These are phyloP conservation scores for Xyliphius kryptos DNA, from an alignment of 2,113 vertebrate genomes.

Conservation along the genomic window DNA sequence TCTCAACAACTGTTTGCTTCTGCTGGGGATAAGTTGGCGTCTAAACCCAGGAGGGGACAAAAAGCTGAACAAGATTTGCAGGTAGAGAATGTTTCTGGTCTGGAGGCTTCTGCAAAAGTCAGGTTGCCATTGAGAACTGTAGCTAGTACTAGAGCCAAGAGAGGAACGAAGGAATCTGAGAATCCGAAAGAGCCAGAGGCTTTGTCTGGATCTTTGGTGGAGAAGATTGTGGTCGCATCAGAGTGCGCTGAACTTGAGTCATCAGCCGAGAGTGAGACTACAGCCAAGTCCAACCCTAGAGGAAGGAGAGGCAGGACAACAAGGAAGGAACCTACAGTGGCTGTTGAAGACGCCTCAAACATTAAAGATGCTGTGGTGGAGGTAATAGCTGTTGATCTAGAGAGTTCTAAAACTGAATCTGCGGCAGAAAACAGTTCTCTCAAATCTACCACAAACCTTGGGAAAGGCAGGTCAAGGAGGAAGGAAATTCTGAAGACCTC, in stretches of 20 bases:
- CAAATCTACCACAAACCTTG: too few relatives aligned
- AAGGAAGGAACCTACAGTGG: not conserved
- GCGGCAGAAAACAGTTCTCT: too few relatives aligned
- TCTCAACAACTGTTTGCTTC: conserved; percentile 36
- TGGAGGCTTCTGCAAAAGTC: too few relatives aligned
- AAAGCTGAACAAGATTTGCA: too few relatives aligned
- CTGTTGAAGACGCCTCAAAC: too few relatives aligned
- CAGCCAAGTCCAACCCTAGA: conserved; percentile 4
- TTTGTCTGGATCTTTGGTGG: too few relatives aligned
- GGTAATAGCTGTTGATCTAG: not conserved
- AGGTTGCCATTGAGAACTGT: not conserved
- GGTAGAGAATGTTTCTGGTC: too few relatives aligned
- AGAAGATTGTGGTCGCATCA: too few relatives aligned
- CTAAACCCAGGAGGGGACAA: too few relatives aligned
- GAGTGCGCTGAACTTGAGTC: conserved; percentile 1
- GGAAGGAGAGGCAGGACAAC: conserved; percentile 18
- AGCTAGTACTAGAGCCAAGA: conserved; percentile 29
- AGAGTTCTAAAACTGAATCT: not conserved
- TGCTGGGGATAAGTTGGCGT: conserved; percentile 1
- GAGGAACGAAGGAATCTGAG: conserved; percentile 41
- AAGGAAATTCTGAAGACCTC: not conserved
- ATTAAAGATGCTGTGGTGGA: not conserved
- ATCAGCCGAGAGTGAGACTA: conserved; percentile 13
- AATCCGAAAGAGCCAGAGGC: not conserved
- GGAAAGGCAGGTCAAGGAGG: conserved; percentile 6